Conservation (phyloP, 2,797 vertebrate genomes). For the Adelosebastes latens region DNA sequence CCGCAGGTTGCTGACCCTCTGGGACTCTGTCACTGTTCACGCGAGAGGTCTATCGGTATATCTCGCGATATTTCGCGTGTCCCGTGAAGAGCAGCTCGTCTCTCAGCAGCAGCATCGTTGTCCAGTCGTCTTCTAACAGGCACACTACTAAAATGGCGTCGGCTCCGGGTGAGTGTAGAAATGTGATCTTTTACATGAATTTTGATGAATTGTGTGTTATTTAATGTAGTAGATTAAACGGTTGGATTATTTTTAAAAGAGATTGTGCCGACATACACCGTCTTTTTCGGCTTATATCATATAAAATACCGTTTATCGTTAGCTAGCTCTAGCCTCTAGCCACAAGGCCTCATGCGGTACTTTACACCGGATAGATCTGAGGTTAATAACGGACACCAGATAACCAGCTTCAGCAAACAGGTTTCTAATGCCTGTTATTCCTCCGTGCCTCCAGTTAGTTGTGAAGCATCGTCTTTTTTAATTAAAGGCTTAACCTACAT, state of each 20-base stretch:
- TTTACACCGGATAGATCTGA: not conserved
- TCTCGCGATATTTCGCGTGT: slow-evolving; percentile 45
- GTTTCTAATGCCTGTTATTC: rapidly evolving
- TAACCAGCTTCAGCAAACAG: rapidly evolving
- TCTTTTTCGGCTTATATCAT: not conserved
- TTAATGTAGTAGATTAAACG: rapidly evolving
- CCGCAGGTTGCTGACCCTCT: too few species aligned
- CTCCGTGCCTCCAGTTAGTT: rapidly evolving
- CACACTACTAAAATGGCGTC: slow-evolving; percentile 78
- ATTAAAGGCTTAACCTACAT: not conserved
- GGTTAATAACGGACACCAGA: rapidly evolving
- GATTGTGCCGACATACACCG: rapidly evolving
- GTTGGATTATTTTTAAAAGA: rapidly evolving
- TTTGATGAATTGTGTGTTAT: not conserved
- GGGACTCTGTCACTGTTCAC: not conserved
- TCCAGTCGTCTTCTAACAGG: slow-evolving; percentile 35
- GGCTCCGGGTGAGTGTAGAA: slow-evolving; percentile 74
- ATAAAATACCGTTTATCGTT: not conserved
- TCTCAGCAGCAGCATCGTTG: not conserved
- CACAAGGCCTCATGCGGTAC: slow-evolving; percentile 32
- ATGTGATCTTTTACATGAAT: not conserved
- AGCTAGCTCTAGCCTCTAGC: not conserved
- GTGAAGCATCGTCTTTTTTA: rapidly evolving
- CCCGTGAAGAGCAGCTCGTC: not conserved
- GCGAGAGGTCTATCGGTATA: not conserved